A percentile compares a stretch with the other conserved stretches of the same genome.
Conservation (phyloP, 2,113 vertebrate genomes). For the Channa maculata region DNA sequence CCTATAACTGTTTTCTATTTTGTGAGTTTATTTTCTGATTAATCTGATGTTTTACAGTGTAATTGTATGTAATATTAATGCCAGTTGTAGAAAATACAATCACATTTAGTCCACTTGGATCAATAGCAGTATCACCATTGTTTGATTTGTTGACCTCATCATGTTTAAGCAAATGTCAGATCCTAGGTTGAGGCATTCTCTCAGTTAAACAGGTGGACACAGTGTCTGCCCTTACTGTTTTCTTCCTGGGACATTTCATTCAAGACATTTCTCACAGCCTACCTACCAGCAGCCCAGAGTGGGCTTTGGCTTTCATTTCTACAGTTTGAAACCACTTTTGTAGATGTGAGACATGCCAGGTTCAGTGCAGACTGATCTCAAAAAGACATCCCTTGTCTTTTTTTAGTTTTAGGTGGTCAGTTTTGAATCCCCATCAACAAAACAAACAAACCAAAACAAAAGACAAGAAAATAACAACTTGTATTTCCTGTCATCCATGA, state of each 20-base stretch:
- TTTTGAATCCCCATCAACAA: no score
- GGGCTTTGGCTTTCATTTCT: constrained; percentile 15
- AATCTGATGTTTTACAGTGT: no score
- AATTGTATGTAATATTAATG: not conserved
- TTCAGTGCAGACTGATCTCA: no score
- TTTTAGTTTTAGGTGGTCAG: no score
- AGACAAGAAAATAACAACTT: no score
- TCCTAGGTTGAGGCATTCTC: not conserved
- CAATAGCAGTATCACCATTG: not conserved
- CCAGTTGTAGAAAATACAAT: not conserved
- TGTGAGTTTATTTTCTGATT: no score
- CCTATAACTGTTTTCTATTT: not conserved
- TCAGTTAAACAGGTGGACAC: not conserved
- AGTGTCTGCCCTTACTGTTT: constrained; percentile 14
- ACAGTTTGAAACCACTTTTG: constrained; percentile 40
- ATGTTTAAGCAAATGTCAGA: not conserved
- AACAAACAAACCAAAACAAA: no score
- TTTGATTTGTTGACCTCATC: constrained; percentile 1
- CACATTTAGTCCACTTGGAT: constrained; percentile 1
- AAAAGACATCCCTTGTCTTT: no score
- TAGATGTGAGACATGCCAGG: no score
- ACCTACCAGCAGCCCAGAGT: constrained; percentile 10
- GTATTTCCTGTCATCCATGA: not conserved
- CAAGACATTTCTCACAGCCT: constrained; percentile 15
- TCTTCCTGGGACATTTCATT: constrained; percentile 27